Evolutionary conservation across 2,797 vertebrate species (phyloP).

Genomic region (Hafferia zeledoni): DNA sequence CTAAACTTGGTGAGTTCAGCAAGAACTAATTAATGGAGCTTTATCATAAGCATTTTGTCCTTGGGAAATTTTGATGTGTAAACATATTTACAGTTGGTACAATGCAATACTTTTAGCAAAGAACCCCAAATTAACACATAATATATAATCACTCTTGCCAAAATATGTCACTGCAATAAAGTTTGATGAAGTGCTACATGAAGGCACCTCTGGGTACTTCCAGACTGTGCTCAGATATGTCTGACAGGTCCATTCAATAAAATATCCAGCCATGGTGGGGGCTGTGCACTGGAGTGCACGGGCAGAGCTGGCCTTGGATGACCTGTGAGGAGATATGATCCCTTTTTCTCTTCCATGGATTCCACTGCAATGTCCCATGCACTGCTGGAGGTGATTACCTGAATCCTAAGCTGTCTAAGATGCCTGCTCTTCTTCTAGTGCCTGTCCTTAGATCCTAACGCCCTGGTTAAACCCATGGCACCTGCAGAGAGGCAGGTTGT

Average conservation of each 20-base stretch:
- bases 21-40: background rate
- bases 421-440: background rate
- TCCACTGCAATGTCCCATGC: rapidly evolving
- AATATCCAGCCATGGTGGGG: too few species aligned
- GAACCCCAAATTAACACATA: background rate
- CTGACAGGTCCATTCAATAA: background rate
- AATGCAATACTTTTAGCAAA: background rate
- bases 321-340: background rate
- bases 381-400: background rate
- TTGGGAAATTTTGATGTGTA: background rate
- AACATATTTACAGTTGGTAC: rapidly evolving
- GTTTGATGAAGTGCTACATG: background rate
- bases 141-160: background rate
- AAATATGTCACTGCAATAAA: background rate
- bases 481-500: background rate
- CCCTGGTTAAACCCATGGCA: background rate
- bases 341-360: background rate
- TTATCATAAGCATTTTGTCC: background rate
- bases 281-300: rapidly evolving
- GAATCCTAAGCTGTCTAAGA: background rate
- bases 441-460: background rate
- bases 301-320: background rate
- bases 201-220: background rate
- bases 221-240: background rate
- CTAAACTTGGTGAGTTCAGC: background rate